These are phyloP conservation scores for Subacronicta megacephala DNA, from an alignment of 2,888 invertebrate genomes.

Conservation along the genomic window DNA sequence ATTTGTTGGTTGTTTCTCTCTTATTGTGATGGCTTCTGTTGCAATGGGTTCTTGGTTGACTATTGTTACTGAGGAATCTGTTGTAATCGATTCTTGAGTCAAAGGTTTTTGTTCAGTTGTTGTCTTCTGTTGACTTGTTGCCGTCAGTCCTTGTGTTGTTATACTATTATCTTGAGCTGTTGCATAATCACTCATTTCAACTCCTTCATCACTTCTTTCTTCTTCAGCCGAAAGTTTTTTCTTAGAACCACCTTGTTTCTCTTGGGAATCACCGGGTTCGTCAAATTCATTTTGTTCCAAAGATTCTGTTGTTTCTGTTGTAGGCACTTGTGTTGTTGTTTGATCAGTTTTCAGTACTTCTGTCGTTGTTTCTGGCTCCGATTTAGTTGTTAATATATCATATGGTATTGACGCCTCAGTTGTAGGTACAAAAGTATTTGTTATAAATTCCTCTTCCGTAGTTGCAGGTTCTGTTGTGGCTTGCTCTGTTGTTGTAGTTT, in stretches of 20 bases:
- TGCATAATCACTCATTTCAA: neutral
- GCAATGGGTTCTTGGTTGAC: constrained; percentile 1
- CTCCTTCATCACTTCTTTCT: no score
- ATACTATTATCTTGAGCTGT: neutral
- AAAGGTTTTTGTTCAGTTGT: neutral
- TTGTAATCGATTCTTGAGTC: constrained; percentile 8
- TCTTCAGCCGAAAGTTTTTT: neutral
- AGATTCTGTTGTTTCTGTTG: no score
- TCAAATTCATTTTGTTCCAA: neutral
- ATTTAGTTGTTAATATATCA: neutral
- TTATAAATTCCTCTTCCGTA: neutral
- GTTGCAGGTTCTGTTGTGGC: neutral
- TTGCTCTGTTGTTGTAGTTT: neutral
- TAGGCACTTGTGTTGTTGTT: no score
- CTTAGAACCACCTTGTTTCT: neutral
- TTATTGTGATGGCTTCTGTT: neutral
- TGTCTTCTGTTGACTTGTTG: constrained; percentile 1
- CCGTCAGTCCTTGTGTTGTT: no score
- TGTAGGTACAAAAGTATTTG: neutral
- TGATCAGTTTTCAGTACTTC: neutral
- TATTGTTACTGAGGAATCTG: no score
- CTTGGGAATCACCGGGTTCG: neutral
- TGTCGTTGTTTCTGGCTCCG: neutral
- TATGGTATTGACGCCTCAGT: neutral
- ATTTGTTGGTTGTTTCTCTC: neutral